Conservation (phyloP, 2,888 invertebrate genomes). For the Chaetogeoica ovagalla region DNA sequence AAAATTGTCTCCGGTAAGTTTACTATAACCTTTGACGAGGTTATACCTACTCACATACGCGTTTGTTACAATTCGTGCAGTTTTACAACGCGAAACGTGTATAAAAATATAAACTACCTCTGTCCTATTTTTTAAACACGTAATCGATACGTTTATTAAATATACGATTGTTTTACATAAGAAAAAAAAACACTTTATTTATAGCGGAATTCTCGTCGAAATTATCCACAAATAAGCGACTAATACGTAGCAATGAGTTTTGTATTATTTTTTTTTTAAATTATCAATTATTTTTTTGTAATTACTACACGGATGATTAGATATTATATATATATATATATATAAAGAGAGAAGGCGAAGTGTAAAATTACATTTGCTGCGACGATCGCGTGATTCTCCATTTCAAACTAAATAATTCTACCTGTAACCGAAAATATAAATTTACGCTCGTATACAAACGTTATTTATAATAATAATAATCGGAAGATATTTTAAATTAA, state of each 20-base stretch:
- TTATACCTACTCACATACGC: slow-evolving; percentile 8
- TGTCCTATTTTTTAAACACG: too few species aligned
- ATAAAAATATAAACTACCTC: too few species aligned
- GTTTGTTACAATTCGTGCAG: neutral
- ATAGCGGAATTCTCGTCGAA: too few species aligned
- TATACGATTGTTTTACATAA: too few species aligned
- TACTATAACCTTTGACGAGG: neutral
- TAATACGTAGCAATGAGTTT: too few species aligned
- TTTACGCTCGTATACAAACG: neutral
- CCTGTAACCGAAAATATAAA: neutral
- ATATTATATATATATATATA: too few species aligned
- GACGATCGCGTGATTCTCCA: neutral
- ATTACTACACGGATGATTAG: neutral
- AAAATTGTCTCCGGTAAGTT: slow-evolving; percentile 9
- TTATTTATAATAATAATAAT: neutral
- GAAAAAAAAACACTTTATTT: too few species aligned
- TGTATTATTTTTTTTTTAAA: too few species aligned
- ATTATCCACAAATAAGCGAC: too few species aligned
- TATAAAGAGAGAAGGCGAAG: neutral
- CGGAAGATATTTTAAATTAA: neutral
- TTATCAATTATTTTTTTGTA: neutral
- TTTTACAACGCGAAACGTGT: too few species aligned
- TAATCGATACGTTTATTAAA: too few species aligned
- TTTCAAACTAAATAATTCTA: neutral
- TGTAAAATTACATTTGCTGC: neutral